phyloP scores from a whole-genome alignment of 2,888 invertebrate genomes.

The Hecatera dysodea region DNA sequence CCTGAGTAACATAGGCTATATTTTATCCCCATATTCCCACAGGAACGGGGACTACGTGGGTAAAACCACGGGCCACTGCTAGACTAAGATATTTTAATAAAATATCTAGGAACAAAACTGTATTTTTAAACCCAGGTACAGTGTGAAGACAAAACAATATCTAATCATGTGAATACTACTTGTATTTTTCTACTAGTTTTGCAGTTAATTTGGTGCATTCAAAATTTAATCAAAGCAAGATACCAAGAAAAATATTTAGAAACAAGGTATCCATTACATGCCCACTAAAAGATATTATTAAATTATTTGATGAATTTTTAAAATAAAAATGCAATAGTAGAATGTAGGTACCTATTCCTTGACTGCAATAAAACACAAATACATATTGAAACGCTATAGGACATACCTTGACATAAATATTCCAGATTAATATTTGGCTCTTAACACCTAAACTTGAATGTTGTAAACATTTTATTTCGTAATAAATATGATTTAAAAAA shows the following conservation, averaged over 20 bases:
- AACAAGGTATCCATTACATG: not conserved
- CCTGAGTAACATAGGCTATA: too few relatives aligned
- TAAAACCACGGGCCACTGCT: too few relatives aligned
- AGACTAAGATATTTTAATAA: too few relatives aligned
- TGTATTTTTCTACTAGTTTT: not conserved
- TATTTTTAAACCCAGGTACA: too few relatives aligned
- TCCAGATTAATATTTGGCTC: constrained; percentile 9
- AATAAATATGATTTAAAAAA: constrained; percentile 19
- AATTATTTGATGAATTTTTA: not conserved
- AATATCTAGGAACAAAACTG: too few relatives aligned
- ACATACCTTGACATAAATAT: constrained; percentile 50
- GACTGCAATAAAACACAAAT: not conserved
- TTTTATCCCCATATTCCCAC: too few relatives aligned
- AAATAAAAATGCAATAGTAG: not conserved
- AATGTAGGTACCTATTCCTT: not conserved
- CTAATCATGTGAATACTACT: too few relatives aligned
- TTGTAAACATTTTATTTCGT: constrained; percentile 28
- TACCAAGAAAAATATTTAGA: not conserved
- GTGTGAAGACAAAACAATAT: too few relatives aligned
- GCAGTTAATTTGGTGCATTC: not conserved
- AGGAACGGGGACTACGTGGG: too few relatives aligned
- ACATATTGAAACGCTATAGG: not conserved
- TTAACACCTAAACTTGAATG: constrained; percentile 14
- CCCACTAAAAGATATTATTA: not conserved
- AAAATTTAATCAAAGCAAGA: not conserved